Base-by-base conservation (phyloP, 1,140 invertebrate genomes). In the Spodoptera frugiperda region DNA sequence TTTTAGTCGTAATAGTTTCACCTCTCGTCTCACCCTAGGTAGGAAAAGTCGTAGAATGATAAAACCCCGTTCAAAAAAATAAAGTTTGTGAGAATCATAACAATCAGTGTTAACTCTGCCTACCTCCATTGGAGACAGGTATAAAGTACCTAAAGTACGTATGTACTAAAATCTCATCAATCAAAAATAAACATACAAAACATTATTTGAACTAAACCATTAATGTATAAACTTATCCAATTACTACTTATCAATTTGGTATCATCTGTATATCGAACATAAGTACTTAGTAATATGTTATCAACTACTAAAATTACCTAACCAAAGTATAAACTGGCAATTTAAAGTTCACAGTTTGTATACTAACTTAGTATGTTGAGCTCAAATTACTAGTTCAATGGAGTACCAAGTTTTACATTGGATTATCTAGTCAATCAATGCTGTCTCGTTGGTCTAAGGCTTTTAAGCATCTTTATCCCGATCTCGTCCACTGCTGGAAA, bases 161-260 rank as follows among this genome's bases (percentile, higher is more conserved):
- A n/a, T n/a, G n/a, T n/a, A 39, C 2, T 10, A 6, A 0, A 4
- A 39, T 1, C 11, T 12, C 6, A 10, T 63, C 30, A 15, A 63
- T 3, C 33, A 11, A 17, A n/a, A 12, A 63, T 44, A 44, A 17
- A 21, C 17, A 17, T 15, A 51, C 2, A 12, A 21, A 48, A 12
- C 33, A 17, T 25, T 49, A 67, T 25, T 46, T 21, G 15, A 67
- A 48, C 12, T 19, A 19, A 67, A 65, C 61, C 44, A 14, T 65
- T 49, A 48, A 48, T 46, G 3, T 48, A 19, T 15, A 11, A 65
- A 67, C 39, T 67, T 67, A 67, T 49, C 19, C 63, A 67, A 67
- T 67, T 67, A 67, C 21, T 25, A 15, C 17, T 12, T 48, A 67
- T 25, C 63, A 25, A 67, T 14, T 25, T 3, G 14, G 14, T 25